A percentile compares a stretch with the other conserved stretches of the same genome.
Evolutionary conservation across 1,140 invertebrate species (phyloP).

Genomic region (Lepidotrigona ventralis): DNA sequence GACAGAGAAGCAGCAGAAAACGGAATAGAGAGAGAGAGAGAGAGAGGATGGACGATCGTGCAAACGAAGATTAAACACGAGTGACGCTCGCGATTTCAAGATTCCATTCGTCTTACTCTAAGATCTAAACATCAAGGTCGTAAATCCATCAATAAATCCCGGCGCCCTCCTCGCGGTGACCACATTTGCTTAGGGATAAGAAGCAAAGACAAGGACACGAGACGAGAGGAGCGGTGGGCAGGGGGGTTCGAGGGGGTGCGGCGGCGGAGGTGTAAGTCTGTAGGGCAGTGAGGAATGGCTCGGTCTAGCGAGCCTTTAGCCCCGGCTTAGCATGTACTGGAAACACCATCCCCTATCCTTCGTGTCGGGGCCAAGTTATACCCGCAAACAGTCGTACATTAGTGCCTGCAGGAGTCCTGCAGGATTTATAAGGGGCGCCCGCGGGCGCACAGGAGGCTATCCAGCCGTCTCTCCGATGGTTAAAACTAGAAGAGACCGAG

Average conservation of each 20-base stretch:
- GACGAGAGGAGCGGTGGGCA: neutral
- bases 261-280: conserved; percentile 71
- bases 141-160: conserved; percentile 79
- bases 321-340: conserved; percentile 77
- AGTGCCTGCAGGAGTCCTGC: conserved; percentile 78
- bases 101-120: conserved; percentile 65
- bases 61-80: conserved; percentile 53
- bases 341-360: conserved; percentile 76
- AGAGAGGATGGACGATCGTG: too few relatives aligned
- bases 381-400: conserved; percentile 81
- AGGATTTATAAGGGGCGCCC: conserved; percentile 79
- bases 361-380: conserved; percentile 80
- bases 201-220: conserved; percentile 75
- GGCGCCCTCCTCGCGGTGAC: conserved; percentile 66
- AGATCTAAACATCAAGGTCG: conserved; percentile 65
- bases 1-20: neutral
- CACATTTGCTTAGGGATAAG: conserved; percentile 77
- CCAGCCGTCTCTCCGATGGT: conserved; percentile 67
- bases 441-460: conserved; percentile 67
- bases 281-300: conserved; percentile 78
- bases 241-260: neutral
- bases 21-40: neutral
- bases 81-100: conserved; percentile 60
- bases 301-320: conserved; percentile 79
- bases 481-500: conserved; percentile 69